phyloP scores from a whole-genome alignment of 2,888 invertebrate species.

The Machimus rusticus region DNA sequence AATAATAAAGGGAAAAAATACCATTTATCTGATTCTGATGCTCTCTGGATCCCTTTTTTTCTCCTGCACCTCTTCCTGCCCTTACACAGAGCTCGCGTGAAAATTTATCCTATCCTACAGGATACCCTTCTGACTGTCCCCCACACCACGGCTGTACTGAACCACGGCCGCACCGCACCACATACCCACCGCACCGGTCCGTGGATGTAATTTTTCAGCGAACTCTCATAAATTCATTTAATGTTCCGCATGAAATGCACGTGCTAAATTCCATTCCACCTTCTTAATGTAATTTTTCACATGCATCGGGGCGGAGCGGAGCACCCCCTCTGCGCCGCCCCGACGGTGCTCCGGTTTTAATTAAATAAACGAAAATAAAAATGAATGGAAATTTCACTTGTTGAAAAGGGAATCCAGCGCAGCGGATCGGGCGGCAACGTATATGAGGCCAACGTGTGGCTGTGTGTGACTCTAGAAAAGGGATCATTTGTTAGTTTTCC shows the following conservation, averaged over 20 bases:
- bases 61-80: background rate
- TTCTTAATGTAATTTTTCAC: conserved; percentile 2
- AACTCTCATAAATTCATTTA: conserved; percentile 21
- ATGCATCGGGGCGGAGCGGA: background rate
- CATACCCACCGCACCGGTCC: background rate
- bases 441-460: background rate
- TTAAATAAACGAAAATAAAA: conserved; percentile 32
- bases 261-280: conserved; percentile 18
- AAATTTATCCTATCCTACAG: background rate
- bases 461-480: background rate
- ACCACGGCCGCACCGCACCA: background rate
- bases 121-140: background rate
- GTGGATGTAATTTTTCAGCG: conserved; percentile 16
- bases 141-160: background rate
- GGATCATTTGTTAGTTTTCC: conserved; percentile 21
- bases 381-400: conserved; percentile 24
- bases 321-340: background rate
- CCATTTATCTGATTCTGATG: conserved; percentile 6
- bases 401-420: background rate
- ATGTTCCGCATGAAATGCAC: conserved; percentile 22
- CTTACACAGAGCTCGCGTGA: background rate
- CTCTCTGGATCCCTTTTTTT: background rate
- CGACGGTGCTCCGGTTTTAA: background rate
- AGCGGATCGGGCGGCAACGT: background rate
- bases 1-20: background rate